A percentile compares a stretch with the other conserved stretches of the same genome.
Conservation (phyloP, 2,888 invertebrate species). For the Tortrix viridana region DNA sequence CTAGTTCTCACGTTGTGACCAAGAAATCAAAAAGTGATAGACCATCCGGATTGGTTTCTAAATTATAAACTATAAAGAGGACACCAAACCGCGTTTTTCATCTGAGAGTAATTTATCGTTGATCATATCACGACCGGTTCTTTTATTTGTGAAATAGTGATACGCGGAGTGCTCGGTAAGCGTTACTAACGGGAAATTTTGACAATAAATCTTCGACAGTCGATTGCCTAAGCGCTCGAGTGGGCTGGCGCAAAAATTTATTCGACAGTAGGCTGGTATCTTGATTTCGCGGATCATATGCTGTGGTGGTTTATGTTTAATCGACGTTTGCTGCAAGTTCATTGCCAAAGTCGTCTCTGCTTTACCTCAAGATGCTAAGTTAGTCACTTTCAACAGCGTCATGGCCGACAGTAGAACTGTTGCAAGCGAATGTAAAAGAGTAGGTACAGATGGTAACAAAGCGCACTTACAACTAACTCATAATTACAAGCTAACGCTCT, state of each 20-base stretch:
- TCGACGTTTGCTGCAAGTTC: no score
- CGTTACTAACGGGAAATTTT: slow-evolving; percentile 84
- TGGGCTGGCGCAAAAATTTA: slow-evolving; percentile 79
- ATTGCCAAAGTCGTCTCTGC: no score
- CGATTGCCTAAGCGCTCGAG: slow-evolving; percentile 83
- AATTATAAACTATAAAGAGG: slow-evolving; percentile 76
- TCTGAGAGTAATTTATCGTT: slow-evolving; percentile 78
- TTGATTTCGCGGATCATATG: slow-evolving; percentile 70
- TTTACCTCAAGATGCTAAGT: no score
- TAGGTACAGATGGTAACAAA: slow-evolving; percentile 20
- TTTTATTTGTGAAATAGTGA: slow-evolving; percentile 84
- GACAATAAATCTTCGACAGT: slow-evolving; percentile 81
- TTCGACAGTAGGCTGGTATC: slow-evolving; percentile 79
- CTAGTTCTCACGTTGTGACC: slow-evolving; percentile 19
- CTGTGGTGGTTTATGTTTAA: slow-evolving; percentile 38
- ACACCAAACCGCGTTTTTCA: slow-evolving; percentile 80
- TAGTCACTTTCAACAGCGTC: no score
- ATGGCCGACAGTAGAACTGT: no score
- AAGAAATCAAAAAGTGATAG: slow-evolving; percentile 48
- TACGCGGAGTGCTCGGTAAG: slow-evolving; percentile 82
- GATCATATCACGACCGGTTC: slow-evolving; percentile 83
- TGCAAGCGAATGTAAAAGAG: no score
- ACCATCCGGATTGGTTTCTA: slow-evolving; percentile 62
- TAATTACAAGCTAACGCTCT: slow-evolving; percentile 40
- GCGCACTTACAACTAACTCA: slow-evolving; percentile 14